Conservation (phyloP, 1,140 invertebrate genomes). For the Diachasma alloeum region DNA sequence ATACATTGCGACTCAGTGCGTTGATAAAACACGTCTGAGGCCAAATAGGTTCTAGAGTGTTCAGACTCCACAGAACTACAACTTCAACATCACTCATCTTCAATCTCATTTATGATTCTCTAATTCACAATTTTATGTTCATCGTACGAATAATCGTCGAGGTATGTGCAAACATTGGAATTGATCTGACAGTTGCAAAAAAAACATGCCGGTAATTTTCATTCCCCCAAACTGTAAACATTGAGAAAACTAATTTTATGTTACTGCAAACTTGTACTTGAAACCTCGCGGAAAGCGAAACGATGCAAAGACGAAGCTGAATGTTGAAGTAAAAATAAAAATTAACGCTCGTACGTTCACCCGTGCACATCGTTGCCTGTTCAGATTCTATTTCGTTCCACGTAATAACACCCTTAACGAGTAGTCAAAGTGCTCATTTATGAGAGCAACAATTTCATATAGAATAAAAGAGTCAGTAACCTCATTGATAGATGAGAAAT, state of each 20-base stretch:
- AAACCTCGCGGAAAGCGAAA: neutral
- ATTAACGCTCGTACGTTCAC: conserved; percentile 8
- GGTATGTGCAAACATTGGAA: too few species aligned
- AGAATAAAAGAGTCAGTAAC: conserved; percentile 4
- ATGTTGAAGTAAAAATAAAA: conserved; percentile 11
- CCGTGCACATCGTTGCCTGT: conserved; percentile 24
- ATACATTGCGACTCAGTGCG: neutral
- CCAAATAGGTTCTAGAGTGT: neutral
- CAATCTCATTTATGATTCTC: too few species aligned
- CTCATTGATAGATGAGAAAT: neutral
- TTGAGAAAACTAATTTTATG: neutral
- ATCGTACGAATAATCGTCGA: too few species aligned
- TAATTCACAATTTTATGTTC: too few species aligned
- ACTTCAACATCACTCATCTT: neutral
- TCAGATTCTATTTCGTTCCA: conserved; percentile 30
- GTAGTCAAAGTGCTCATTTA: conserved; percentile 20
- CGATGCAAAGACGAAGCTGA: neutral
- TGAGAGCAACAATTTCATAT: neutral
- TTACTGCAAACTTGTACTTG: conserved; percentile 3
- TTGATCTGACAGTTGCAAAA: too few species aligned
- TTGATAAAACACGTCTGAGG: neutral
- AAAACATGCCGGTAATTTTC: too few species aligned
- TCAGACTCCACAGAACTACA: neutral
- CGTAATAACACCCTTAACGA: conserved; percentile 26
- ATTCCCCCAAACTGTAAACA: neutral